Evolutionary conservation across 1,140 invertebrate genomes (phyloP).

Genomic region (Campoletis sonorensis): DNA sequence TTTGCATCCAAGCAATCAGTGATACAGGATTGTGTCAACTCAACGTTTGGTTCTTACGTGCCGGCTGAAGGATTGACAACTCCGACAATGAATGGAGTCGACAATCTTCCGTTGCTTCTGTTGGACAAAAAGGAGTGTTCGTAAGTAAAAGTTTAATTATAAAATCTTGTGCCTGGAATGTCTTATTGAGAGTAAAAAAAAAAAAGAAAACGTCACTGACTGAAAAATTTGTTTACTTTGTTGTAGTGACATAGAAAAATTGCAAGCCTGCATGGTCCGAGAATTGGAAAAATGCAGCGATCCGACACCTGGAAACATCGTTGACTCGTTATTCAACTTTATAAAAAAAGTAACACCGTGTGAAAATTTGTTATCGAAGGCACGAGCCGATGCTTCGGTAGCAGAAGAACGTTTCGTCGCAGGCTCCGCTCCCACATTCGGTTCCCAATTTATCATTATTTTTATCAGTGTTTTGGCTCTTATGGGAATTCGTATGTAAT

Average conservation of each 20-base stretch:
- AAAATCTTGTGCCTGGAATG: background rate
- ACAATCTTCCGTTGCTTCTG: conserved; percentile 77
- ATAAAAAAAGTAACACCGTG: conserved; percentile 84
- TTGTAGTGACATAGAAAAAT: conserved; percentile 78
- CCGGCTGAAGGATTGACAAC: conserved; percentile 57
- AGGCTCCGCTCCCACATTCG: background rate
- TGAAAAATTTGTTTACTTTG: conserved; percentile 60
- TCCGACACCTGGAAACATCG: conserved; percentile 87
- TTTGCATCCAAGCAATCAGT: conserved; percentile 79
- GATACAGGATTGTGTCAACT: conserved; percentile 81
- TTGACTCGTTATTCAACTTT: conserved; percentile 86
- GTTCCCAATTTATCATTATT: background rate
- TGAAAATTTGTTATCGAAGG: conserved; percentile 63
- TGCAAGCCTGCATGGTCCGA: conserved; percentile 81
- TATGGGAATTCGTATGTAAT: background rate
- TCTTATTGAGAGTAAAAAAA: no score
- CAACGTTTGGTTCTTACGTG: conserved; percentile 74
- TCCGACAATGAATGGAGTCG: conserved; percentile 65
- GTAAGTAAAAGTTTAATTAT: conserved; percentile 68
- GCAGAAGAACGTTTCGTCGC: background rate
- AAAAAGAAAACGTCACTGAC: background rate
- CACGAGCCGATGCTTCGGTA: conserved; percentile 10
- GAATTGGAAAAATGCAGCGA: conserved; percentile 83
- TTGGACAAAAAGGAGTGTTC: conserved; percentile 77
- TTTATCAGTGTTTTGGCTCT: background rate